phyloP scores from a whole-genome alignment of 30 jellyfish, hydroid and myxozoan genomes.

The Aurelia sp. region DNA sequence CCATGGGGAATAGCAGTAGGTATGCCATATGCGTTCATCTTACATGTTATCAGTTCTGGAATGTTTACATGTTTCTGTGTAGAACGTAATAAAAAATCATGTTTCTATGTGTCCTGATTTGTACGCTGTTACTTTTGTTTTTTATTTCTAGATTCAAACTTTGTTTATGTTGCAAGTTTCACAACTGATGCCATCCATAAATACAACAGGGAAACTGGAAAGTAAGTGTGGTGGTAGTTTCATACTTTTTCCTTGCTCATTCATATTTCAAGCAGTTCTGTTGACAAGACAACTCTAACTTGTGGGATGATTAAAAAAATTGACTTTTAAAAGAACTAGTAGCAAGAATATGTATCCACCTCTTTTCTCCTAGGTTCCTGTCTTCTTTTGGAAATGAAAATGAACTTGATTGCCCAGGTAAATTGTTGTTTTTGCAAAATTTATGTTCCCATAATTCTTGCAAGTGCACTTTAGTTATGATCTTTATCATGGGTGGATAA shows the following conservation, averaged over 20 bases:
- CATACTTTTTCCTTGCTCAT: no score
- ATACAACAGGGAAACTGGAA: conserved; percentile 33
- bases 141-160: conserved; percentile 24
- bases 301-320: no score
- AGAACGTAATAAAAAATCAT: no score
- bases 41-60: no score
- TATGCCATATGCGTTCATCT: neutral
- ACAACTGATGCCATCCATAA: conserved; percentile 41
- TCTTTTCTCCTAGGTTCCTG: neutral
- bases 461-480: no score
- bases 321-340: neutral
- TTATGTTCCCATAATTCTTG: no score
- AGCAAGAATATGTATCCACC: neutral
- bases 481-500: no score
- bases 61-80: neutral
- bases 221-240: neutral
- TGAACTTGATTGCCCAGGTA: conserved; percentile 69
- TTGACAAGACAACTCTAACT: neutral
- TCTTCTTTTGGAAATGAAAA: conserved; percentile 54
- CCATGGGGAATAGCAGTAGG: conserved; percentile 69
- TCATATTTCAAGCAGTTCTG: no score
- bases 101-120: neutral
- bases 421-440: no score
- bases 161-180: conserved; percentile 59
- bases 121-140: neutral